These are phyloP conservation scores for Endomychus coccineus DNA, from an alignment of 2,888 invertebrate species.

Conservation along the genomic window DNA sequence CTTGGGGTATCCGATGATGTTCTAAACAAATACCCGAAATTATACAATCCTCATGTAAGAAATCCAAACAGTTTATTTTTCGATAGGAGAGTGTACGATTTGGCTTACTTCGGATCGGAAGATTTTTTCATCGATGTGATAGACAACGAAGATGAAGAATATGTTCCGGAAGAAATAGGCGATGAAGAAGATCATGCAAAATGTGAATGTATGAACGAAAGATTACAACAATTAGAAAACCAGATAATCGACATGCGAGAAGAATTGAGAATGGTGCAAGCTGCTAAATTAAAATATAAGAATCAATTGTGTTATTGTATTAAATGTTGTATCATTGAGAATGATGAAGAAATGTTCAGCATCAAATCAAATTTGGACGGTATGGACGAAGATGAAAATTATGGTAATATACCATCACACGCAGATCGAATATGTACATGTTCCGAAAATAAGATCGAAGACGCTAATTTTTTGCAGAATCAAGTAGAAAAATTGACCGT, in stretches of 20 bases:
- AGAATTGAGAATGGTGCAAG: conserved; percentile 10
- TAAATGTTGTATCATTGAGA: conserved; percentile 10
- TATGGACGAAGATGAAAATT: no score
- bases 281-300: conserved; percentile 5
- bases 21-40: conserved; percentile 20
- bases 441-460: no score
- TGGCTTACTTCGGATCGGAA: conserved; percentile 26
- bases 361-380: no score
- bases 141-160: conserved; percentile 5
- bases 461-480: no score
- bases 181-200: no score
- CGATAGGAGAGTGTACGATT: conserved; percentile 30
- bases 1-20: conserved; percentile 22
- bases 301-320: conserved; percentile 12
- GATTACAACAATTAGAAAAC: conserved; percentile 11
- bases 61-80: conserved; percentile 36
- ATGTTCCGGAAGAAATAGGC: no score
- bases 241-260: conserved; percentile 13
- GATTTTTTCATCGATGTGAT: conserved; percentile 33
- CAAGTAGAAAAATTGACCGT: no score
- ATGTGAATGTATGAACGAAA: no score
- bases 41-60: conserved; percentile 32
- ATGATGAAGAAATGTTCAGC: no score
- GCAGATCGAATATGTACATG: no score
- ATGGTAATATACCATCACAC: no score